Evolutionary conservation across 2,888 invertebrate genomes (phyloP), one percentile per base, ranked within the genome.

Genomic region (Strigamia crassipes): DNA sequence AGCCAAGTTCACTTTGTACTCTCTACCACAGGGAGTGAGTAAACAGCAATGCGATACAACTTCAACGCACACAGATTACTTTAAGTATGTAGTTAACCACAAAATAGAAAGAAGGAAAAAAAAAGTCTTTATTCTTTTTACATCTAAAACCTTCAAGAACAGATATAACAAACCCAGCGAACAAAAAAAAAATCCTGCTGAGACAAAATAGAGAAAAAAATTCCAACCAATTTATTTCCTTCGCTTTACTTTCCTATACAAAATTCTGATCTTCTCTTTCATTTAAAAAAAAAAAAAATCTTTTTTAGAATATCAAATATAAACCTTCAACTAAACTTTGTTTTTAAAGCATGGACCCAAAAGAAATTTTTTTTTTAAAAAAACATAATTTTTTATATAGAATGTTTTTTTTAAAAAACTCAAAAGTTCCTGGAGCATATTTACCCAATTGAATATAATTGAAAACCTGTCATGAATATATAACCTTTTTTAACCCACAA

Each of bases 1-100:
- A 61, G 61, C 61, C 61, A 61, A 61, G 61, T 61, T 18, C 61
- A 61, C 61, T 61, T 61, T 61, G 61, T 61, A 61, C 61, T 61
- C 51, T 51, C 61, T 23, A 61, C 61, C 21, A 23, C 61, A 61
- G 61, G 61, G 46, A 61, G 23, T 61, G 23, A 61, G 23, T 61
- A 61, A 61, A 61, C 18, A 61, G 23, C 18, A 61, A 46, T 46
- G 46, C 46, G 46, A 13, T 46, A 46, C 46, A 46, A 46, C 46
- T 46, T 46, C 46, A 46, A n/a, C 46, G 38, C 38, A 38, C 46
- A 46, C 46, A 46, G 46, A 46, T 46, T 46, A 15, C 13, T 46
- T 13, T 46, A 46, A 46, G 46, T 46, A 46, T 46, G 46, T 46
- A 46, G 46, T 46, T 46, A 46, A 46, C 13, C 46, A 46, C 46